A percentile compares a stretch with the other conserved stretches of the same genome.
These are phyloP conservation scores for Syrista parreyssii DNA, from an alignment of 2,888 invertebrate genomes.

Conservation along the genomic window DNA sequence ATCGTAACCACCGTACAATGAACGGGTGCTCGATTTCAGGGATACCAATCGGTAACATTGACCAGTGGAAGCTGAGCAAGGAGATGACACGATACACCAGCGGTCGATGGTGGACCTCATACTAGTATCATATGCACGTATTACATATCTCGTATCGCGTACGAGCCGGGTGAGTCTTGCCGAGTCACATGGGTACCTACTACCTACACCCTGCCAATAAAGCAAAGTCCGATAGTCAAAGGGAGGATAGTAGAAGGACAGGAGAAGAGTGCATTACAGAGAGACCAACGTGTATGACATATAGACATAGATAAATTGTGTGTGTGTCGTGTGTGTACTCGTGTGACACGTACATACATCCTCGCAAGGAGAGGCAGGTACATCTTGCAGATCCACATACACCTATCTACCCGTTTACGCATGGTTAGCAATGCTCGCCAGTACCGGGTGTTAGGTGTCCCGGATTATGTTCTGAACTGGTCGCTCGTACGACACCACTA, in stretches of 20 bases:
- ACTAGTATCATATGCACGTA: constrained; percentile 24
- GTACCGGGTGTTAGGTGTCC: constrained; percentile 37
- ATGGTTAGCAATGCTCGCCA: constrained; percentile 35
- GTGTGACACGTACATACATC: neutral
- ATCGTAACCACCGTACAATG: neutral
- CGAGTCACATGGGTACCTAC: constrained; percentile 2
- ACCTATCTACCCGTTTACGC: constrained; percentile 19
- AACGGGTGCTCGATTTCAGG: neutral
- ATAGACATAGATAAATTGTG: neutral
- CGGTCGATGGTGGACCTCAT: constrained; percentile 25
- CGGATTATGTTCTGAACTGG: constrained; percentile 9
- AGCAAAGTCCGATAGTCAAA: neutral
- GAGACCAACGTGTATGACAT: neutral
- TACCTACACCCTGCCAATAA: neutral
- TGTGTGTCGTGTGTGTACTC: too few species aligned
- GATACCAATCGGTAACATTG: neutral
- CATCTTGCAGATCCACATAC: constrained; percentile 2
- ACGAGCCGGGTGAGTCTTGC: constrained; percentile 8
- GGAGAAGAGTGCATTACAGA: neutral
- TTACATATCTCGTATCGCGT: constrained; percentile 15
- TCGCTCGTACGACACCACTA: constrained; percentile 38
- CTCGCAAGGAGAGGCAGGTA: too few species aligned
- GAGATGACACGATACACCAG: constrained; percentile 16
- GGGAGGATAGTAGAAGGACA: neutral
- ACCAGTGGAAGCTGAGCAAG: constrained; percentile 8